Base-by-base conservation (phyloP, 2,888 invertebrate species). In the Agriotes lineatus region DNA sequence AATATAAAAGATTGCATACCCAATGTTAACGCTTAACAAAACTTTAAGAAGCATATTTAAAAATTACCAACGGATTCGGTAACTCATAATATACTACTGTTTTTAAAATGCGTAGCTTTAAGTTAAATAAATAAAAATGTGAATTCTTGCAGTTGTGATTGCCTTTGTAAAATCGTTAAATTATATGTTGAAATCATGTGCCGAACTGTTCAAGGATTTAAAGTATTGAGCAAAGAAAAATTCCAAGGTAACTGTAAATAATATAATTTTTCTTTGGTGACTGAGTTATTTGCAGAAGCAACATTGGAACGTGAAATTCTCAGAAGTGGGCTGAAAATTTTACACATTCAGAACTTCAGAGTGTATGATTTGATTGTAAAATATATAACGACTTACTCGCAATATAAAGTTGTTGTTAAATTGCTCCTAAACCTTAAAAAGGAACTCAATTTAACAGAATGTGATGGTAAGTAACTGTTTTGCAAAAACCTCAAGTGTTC, bases 71-170 rank as follows among this genome's bases (percentile, higher is more conserved):
- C n/a, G n/a, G n/a, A n/a, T n/a, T n/a, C n/a, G n/a, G n/a, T n/a
- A n/a, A n/a, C n/a, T n/a, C n/a, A n/a, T n/a, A n/a, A n/a, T n/a
- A n/a, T n/a, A n/a, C n/a, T n/a, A n/a, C n/a, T n/a, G n/a, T n/a
- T n/a, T n/a, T n/a, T n/a, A n/a, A n/a, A n/a, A n/a, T n/a, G n/a
- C n/a, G n/a, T n/a, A n/a, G n/a, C n/a, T n/a, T n/a, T n/a, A n/a
- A n/a, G n/a, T n/a, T n/a, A n/a, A n/a, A n/a, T n/a, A n/a, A n/a
- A n/a, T n/a, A n/a, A n/a, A n/a, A n/a, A n/a, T n/a, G n/a, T n/a
- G n/a, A n/a, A n/a, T 18, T 59, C n/a, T 78, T 80, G 71, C 70
- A 81, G 82, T n/a, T 81, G 80, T 70, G 75, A 74, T 10, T 81
- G 82, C 73, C 65, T 81, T 45, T 61, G 64, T n/a, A 70, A 69